phyloP scores from a whole-genome alignment of 2,113 vertebrate genomes.

The Neodon shergylaensis region DNA sequence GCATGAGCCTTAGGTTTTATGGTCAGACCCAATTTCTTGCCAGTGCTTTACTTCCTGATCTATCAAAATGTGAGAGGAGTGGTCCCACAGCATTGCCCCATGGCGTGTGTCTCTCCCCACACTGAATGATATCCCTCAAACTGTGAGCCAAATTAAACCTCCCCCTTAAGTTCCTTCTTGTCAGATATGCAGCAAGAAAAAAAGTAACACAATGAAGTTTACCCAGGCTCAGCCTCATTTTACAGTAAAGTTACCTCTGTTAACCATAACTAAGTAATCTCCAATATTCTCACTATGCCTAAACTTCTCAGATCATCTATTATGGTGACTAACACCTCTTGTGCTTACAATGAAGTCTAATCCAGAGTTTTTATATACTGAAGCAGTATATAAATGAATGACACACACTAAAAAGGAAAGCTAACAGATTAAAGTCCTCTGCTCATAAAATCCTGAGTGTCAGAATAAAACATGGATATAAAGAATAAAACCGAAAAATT shows the following conservation, averaged over 20 bases:
- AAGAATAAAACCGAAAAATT: neutral
- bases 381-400: constrained; percentile 3
- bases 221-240: neutral
- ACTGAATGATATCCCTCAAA: neutral
- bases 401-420: constrained; percentile 6
- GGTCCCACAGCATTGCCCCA: neutral
- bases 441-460: constrained; percentile 8
- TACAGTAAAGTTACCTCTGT: neutral
- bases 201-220: neutral
- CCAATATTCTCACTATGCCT: neutral
- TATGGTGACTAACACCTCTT: neutral
- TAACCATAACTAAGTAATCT: neutral
- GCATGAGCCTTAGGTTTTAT: neutral
- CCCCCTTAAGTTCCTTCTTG: neutral
- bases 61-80: neutral
- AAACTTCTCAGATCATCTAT: constrained; percentile 1
- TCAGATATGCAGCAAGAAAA: neutral
- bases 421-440: neutral
- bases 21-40: neutral
- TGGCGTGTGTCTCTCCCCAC: no score
- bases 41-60: neutral
- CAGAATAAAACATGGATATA: constrained; percentile 21
- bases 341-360: neutral
- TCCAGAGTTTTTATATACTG: constrained; percentile 10
- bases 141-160: neutral